Evolutionary conservation across 2,113 vertebrate species (phyloP), one percentile per base, ranked within the genome.

Genomic region (Pelvicachromis taeniatus): DNA sequence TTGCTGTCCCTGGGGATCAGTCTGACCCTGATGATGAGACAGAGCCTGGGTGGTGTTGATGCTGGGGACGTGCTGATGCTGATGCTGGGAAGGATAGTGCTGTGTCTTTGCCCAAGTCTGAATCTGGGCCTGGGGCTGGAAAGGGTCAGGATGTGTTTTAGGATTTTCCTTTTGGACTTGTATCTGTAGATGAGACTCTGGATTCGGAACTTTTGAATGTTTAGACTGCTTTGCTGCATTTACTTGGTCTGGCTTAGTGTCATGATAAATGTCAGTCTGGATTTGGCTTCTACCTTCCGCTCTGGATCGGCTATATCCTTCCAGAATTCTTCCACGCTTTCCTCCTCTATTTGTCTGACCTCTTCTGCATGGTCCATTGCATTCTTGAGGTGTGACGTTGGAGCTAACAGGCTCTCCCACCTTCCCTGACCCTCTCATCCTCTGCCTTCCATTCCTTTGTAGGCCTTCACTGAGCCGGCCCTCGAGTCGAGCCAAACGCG

Each of bases 401-500:
- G 63, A 42, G 23, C 26, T 45, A 26, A 35, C n/a, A 6, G 23
- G 29, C 29, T 89, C 52, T 55, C 56, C 48, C 2, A 8, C 23
- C 48, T 35, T 85, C 16, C 53, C 59, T 8, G 10, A 16, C 7
- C 50, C 65, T 45, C 54, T 53, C 0, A 23, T 77, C 2, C 52
- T 16, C 0, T 56, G 38, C 4, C 83, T 50, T 26, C 55, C 78
- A 3, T 82, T 61, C 4, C 84, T 42, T 7, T 77, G 52, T 33
- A 86, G 26, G 2, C 2, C 1, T 4, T 52, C 33, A 17, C 9
- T 54, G 0, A 93, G 12, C 48, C n/a, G 85, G 19, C 26, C 77
- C 83, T 96, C 89, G 1, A 94, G 77, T 10, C 77, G 86, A 2
- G 35, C 90, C 19, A 96, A 84, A 19, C 90, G 91, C 12, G 85